Conservation (phyloP, 2,797 vertebrate genomes). For the Mormyrus hasselquistii region DNA sequence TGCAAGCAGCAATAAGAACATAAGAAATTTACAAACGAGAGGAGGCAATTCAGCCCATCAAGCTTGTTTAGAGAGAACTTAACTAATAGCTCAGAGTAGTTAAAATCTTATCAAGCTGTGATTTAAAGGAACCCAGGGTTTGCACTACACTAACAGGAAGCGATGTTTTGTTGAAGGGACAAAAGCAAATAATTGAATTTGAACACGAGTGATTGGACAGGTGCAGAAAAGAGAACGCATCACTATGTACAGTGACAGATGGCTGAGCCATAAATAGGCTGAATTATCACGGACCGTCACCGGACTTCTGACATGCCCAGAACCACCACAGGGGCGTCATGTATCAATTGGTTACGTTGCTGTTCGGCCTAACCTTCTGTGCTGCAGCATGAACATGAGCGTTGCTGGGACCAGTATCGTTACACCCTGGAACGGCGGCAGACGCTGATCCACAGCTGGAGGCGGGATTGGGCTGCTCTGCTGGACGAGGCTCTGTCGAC, state of each 20-base stretch:
- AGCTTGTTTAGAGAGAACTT: not conserved
- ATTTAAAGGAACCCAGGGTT: not conserved
- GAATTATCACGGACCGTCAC: not conserved
- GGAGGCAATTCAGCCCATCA: not conserved
- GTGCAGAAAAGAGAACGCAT: not conserved
- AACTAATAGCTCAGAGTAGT: not conserved
- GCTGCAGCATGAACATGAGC: slow-evolving; percentile 69
- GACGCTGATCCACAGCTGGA: slow-evolving; percentile 60
- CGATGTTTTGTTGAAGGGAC: not conserved
- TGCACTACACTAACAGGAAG: not conserved
- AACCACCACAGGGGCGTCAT: not conserved
- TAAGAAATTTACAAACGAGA: not conserved
- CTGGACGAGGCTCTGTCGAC: slow-evolving; percentile 58
- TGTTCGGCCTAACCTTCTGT: not conserved
- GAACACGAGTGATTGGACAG: not conserved
- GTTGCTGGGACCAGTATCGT: slow-evolving; percentile 56
- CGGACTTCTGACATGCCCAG: not conserved
- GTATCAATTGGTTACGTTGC: not conserved
- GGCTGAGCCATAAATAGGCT: not conserved
- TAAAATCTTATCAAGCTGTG: not conserved
- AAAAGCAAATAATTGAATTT: not conserved
- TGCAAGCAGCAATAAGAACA: not conserved
- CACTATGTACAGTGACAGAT: not conserved
- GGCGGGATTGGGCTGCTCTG: slow-evolving; percentile 59
- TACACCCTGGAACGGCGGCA: slow-evolving; percentile 61